Percentiles rank a stretch among this genome's conserved stretches.
These are phyloP conservation scores for Drosophila mauritiana DNA, from an alignment of 1,140 invertebrate genomes.

Conservation along the genomic window DNA sequence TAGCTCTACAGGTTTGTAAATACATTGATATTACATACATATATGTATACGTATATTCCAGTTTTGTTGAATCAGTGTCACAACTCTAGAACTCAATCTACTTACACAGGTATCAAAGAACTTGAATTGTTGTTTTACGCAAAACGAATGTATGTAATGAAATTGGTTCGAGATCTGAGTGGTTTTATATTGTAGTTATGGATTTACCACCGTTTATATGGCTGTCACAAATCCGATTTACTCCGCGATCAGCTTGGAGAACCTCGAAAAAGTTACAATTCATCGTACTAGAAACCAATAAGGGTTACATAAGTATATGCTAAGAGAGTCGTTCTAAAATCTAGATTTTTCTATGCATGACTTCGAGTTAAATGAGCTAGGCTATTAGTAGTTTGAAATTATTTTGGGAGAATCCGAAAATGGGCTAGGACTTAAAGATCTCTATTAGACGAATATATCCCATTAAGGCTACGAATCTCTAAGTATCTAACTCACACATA, in stretches of 20 bases:
- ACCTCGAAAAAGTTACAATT: conserved; percentile 20
- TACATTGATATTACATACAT: conserved; percentile 54
- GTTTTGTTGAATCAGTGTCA: conserved; percentile 28
- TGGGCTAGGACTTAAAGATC: background rate
- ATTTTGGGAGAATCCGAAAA: background rate
- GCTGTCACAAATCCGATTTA: conserved; percentile 14
- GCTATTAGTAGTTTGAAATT: background rate
- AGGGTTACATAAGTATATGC: conserved; percentile 12
- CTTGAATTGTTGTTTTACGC: conserved; percentile 37
- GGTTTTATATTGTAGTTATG: conserved; percentile 8
- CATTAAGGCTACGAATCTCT: conserved; percentile 1
- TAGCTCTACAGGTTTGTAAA: conserved; percentile 41
- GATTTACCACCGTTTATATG: conserved; percentile 30
- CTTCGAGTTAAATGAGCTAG: background rate
- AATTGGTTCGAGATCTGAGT: conserved; percentile 30
- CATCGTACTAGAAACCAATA: conserved; percentile 28
- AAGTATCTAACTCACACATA: conserved; percentile 5
- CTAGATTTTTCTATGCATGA: background rate
- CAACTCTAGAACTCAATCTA: conserved; percentile 55
- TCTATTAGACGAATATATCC: background rate
- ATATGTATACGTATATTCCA: conserved; percentile 28
- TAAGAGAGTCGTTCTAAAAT: background rate
- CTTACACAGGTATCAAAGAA: conserved; percentile 53
- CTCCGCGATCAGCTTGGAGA: conserved; percentile 14
- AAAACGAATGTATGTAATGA: conserved; percentile 45